Conservation (phyloP, 2,113 vertebrate genomes). For the human region DNA sequence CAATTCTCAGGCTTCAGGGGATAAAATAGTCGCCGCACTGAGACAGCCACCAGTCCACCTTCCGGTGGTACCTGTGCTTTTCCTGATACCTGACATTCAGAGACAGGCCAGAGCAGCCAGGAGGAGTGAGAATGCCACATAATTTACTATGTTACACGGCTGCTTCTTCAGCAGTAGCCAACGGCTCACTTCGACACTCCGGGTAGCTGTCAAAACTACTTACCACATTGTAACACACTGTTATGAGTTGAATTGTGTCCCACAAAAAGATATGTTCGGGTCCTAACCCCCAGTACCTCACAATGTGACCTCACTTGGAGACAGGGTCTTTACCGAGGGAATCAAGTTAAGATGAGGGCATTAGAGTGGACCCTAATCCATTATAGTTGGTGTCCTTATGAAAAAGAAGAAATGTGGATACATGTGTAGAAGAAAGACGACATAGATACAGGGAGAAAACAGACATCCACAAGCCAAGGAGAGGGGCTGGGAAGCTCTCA, state of each 20-base stretch:
- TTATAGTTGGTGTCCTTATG: not conserved
- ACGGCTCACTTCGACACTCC: rapidly evolving
- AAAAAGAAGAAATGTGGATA: not conserved
- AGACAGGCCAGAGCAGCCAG: no score
- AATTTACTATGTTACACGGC: rapidly evolving
- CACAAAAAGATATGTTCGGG: no score
- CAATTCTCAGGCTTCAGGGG: not conserved
- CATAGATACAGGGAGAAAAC: no score
- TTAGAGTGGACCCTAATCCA: not conserved
- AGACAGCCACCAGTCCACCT: rapidly evolving
- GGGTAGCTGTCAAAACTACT: not conserved
- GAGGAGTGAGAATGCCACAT: rapidly evolving
- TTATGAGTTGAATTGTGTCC: rapidly evolving
- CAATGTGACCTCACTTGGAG: not conserved
- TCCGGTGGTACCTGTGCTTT: not conserved
- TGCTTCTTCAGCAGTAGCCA: not conserved
- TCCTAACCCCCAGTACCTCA: rapidly evolving
- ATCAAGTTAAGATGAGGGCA: no score
- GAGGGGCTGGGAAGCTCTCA: rapidly evolving
- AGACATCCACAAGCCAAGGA: no score
- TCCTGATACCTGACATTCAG: no score
- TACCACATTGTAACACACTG: not conserved
- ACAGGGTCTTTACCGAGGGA: not conserved
- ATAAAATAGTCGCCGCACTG: rapidly evolving
- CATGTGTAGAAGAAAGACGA: rapidly evolving